phyloP scores from a whole-genome alignment of 2,888 invertebrate genomes.

The Iphiclides podalirius region DNA sequence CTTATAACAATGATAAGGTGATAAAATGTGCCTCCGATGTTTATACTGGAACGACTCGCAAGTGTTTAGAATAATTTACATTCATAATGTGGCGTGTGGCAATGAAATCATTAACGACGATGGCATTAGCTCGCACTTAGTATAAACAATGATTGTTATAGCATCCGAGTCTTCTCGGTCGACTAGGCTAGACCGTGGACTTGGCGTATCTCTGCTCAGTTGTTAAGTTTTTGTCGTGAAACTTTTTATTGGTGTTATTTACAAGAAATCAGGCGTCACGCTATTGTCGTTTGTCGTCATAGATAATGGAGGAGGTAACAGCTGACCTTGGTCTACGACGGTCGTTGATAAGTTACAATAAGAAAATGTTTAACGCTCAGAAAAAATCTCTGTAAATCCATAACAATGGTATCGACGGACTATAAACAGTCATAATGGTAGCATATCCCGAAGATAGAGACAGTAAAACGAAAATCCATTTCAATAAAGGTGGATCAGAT shows the following conservation, averaged over 20 bases:
- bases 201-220: too few species aligned
- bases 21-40: background rate
- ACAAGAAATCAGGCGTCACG: background rate
- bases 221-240: background rate
- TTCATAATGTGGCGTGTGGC: background rate
- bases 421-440: too few species aligned
- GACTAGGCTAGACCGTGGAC: too few species aligned
- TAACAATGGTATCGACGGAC: too few species aligned
- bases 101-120: background rate
- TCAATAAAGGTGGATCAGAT: too few species aligned
- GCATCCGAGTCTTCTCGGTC: background rate
- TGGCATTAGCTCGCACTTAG: background rate
- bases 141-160: background rate
- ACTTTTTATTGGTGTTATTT: background rate
- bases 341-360: too few species aligned
- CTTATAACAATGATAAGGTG: background rate
- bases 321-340: background rate
- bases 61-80: background rate
- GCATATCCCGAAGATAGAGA: too few species aligned
- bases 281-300: background rate
- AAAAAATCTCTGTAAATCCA: too few species aligned
- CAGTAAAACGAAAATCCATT: too few species aligned
- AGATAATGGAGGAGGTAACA: background rate
- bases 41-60: background rate
- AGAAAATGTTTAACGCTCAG: too few species aligned